These are phyloP conservation scores for Dione juno DNA, from an alignment of 2,888 invertebrate species.

Conservation along the genomic window DNA sequence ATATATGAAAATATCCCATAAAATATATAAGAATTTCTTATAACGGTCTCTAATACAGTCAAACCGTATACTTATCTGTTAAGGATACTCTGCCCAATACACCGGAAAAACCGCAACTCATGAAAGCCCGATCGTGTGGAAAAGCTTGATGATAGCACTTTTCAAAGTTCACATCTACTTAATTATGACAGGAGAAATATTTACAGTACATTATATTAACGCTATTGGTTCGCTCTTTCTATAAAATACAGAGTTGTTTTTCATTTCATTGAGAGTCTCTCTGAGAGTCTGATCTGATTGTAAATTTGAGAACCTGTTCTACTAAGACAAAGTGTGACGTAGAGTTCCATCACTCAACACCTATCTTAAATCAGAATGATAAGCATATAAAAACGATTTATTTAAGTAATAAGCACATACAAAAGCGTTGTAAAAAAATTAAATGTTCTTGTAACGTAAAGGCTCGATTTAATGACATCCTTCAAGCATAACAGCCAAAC, in stretches of 20 bases:
- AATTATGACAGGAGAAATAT: constrained; percentile 11
- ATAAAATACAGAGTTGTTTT: too few relatives aligned
- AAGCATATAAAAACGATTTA: too few relatives aligned
- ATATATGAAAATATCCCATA: neutral
- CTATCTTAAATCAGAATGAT: too few relatives aligned
- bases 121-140: constrained; percentile 17
- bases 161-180: constrained; percentile 11
- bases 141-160: constrained; percentile 30
- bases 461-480: constrained; percentile 31
- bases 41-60: constrained; percentile 2
- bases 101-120: constrained; percentile 27
- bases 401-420: neutral
- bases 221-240: too few relatives aligned
- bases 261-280: neutral
- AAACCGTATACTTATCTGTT: constrained; percentile 7
- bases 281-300: too few relatives aligned
- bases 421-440: constrained; percentile 21
- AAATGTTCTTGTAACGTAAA: constrained; percentile 18
- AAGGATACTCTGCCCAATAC: constrained; percentile 26
- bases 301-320: too few relatives aligned
- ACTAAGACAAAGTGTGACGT: too few relatives aligned
- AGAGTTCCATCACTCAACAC: too few relatives aligned
- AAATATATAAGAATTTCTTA: neutral
- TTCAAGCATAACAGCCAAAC: constrained; percentile 18
- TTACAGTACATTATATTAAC: neutral